A percentile compares a stretch with the other conserved stretches of the same genome.
phyloP scores from a whole-genome alignment of 2,113 vertebrate species.

The Mystacornis crossleyi region DNA sequence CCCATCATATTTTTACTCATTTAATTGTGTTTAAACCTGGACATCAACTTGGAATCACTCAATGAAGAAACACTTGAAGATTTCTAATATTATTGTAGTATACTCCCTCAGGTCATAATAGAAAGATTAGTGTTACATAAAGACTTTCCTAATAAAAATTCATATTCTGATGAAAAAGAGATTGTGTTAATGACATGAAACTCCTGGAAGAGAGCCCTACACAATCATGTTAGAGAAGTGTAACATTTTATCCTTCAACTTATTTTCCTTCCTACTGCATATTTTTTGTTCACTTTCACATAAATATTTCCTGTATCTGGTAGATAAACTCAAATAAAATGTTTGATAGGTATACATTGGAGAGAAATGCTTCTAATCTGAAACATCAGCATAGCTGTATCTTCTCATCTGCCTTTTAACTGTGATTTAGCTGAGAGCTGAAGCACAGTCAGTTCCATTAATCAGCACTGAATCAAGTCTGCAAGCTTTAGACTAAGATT shows the following conservation, averaged over 20 bases:
- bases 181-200: not conserved
- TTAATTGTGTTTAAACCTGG: not conserved
- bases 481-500: not conserved
- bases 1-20: not conserved
- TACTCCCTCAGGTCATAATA: slow-evolving; percentile 12
- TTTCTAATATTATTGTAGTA: not conserved
- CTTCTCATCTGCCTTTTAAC: not conserved
- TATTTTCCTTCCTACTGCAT: not conserved
- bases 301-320: not conserved
- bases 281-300: not conserved
- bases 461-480: not conserved
- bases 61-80: slow-evolving; percentile 18
- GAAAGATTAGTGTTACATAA: slow-evolving; percentile 35
- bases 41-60: not conserved
- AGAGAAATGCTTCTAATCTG: not conserved
- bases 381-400: not conserved
- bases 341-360: not conserved
- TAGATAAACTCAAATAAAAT: not conserved
- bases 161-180: slow-evolving; percentile 33
- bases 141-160: not conserved
- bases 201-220: not conserved
- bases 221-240: not conserved
- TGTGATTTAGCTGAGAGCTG: not conserved
- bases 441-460: not conserved
- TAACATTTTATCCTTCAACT: not conserved